These are phyloP conservation scores for Campylorhamphus procurvoides DNA, from an alignment of 2,113 vertebrate species.

Conservation along the genomic window DNA sequence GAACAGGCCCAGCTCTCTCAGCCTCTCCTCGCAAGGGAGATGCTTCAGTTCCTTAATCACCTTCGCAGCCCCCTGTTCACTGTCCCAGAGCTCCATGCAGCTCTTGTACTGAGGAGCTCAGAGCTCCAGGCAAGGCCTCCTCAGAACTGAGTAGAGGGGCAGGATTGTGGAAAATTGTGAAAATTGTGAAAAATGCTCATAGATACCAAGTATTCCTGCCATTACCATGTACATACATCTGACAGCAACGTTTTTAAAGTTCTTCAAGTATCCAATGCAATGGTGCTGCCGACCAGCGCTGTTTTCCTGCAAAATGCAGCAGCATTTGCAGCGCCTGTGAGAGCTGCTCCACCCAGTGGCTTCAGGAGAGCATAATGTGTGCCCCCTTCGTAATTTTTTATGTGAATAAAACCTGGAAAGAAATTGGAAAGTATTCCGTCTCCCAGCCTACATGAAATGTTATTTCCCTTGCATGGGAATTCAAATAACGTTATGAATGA, in stretches of 20 bases:
- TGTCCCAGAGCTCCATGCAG: not conserved
- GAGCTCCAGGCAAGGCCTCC: not conserved
- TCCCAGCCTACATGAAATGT: not conserved
- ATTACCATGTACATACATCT: accelerated
- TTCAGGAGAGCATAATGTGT: accelerated
- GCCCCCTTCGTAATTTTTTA: not conserved
- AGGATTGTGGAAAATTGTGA: not conserved
- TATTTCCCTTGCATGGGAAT: not conserved
- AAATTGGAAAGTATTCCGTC: not conserved
- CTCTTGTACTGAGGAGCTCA: not conserved
- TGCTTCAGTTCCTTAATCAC: not conserved
- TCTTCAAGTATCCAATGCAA: accelerated
- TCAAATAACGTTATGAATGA: not conserved
- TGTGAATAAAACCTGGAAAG: not conserved
- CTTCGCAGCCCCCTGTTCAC: not conserved
- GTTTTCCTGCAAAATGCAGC: accelerated
- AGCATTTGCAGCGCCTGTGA: accelerated
- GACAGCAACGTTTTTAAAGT: not conserved
- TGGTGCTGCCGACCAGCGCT: accelerated
- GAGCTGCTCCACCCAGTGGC: not conserved
- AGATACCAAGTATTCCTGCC: too few species aligned
- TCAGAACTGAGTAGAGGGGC: not conserved
- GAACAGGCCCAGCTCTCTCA: not conserved
- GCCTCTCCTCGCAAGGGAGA: accelerated
- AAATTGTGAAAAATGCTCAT: not conserved